Base-by-base conservation (phyloP, 2,888 invertebrate species). In the Brachypalpus laphriformis region DNA sequence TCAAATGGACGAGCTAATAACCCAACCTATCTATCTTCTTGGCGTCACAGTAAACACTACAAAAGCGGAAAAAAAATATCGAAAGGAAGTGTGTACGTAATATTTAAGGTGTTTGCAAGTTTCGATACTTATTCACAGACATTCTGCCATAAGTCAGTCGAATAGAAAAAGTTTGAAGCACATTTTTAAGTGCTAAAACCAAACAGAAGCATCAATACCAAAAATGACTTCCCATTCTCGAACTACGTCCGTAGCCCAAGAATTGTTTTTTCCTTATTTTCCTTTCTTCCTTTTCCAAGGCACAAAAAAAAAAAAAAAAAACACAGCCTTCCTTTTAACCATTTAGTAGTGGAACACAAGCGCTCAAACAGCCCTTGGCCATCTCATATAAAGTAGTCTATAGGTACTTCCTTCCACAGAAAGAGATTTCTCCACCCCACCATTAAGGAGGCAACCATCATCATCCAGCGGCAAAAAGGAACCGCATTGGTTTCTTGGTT, bases 291-390 rank as follows among this genome's bases (percentile, higher is more conserved):
- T 11, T 14, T 25, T 31, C 28, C 11, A 47, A 70, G 56, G 5
- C 22, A 34, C 9, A 25, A 34, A 4, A 34, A 54, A 25, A 2
- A 3, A 54, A 31, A 31, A 42, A 47, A 51, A 77, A 71, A 51
- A 71, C 59, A 66, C 37, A 16, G 8, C n/a, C 56, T 49, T 49
- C 61, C 61, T 68, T 68, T 81, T 54, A 56, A 56, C 70, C 81
- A 82, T 82, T 76, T 65, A 82, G n/a, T n/a, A n/a, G 65, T 65
- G 65, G 40, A 59, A 25, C 25, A 42, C 70, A 75, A 14, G 71
- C 57, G 57, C 71, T 77, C 63, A 28, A 68, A 72, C 22, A 78
- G 77, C 77, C 82, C 77, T 77, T 82, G 72, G 82, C 72, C 54
- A 40, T 66, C 49, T 70, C 31, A 57, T 54, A 56, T 25, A 56